Conservation (phyloP, 2,888 invertebrate species). For the Cheilosia grossa region DNA sequence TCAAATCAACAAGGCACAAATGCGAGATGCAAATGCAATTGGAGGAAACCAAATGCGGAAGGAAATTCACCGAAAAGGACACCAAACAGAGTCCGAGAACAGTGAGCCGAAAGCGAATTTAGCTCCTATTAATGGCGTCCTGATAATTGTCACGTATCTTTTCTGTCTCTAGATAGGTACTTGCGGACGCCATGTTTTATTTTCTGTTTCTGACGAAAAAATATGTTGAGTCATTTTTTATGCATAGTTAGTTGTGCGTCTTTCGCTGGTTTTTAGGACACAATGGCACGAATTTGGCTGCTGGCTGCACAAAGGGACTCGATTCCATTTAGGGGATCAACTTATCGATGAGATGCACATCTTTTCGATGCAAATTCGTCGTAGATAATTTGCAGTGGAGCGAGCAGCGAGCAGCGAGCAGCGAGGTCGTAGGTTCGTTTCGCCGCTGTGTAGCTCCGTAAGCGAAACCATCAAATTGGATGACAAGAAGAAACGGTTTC, state of each 20-base stretch:
- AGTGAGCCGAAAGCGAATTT: not conserved
- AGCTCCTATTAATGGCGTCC: slow-evolving; percentile 43
- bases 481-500: slow-evolving; percentile 25
- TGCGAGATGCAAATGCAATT: slow-evolving; percentile 6
- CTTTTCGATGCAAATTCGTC: slow-evolving; percentile 19
- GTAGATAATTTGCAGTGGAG: not conserved
- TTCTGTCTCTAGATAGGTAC: slow-evolving; percentile 38
- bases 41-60: slow-evolving; percentile 2
- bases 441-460: not conserved
- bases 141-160: slow-evolving; percentile 65
- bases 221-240: slow-evolving; percentile 37
- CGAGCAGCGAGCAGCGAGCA: not conserved
- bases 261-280: slow-evolving; percentile 37
- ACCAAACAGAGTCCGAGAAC: not conserved
- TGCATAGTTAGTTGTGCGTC: slow-evolving; percentile 6
- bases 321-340: slow-evolving; percentile 28
- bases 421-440: slow-evolving; percentile 36
- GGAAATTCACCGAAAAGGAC: not conserved
- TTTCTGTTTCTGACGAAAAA: slow-evolving; percentile 43
- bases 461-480: slow-evolving; percentile 15
- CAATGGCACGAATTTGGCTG: not conserved
- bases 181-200: slow-evolving; percentile 61
- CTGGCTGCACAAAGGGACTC: not conserved
- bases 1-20: not conserved
- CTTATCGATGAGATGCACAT: not conserved